Conservation (phyloP, 2,797 vertebrate genomes). For the Agapornis canus region DNA sequence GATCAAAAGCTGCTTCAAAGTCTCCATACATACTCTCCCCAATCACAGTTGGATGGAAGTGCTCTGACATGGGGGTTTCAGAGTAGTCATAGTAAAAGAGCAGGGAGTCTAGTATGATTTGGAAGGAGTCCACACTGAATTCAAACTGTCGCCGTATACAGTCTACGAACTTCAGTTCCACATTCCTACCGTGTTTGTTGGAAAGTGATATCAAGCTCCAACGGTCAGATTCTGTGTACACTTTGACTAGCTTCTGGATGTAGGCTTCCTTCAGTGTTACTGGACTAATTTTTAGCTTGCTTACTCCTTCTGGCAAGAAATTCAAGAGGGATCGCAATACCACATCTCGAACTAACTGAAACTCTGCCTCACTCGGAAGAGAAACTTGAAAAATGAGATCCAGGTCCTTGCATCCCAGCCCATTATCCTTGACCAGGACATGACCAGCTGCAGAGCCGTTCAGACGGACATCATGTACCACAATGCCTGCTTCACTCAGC, state of each 20-base stretch:
- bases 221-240: slow-evolving; percentile 91
- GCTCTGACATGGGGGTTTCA: slow-evolving; percentile 82
- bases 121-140: slow-evolving; percentile 98
- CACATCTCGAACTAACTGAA: slow-evolving; percentile 91
- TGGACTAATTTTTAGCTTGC: slow-evolving; percentile 91
- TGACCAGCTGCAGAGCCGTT: slow-evolving; percentile 96
- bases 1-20: slow-evolving; percentile 86
- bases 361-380: slow-evolving; percentile 87
- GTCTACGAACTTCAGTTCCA: slow-evolving; percentile 97
- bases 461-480: slow-evolving; percentile 88
- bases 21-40: slow-evolving; percentile 95
- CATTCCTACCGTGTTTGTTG: slow-evolving; percentile 94
- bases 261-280: slow-evolving; percentile 95
- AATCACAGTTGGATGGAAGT: slow-evolving; percentile 86
- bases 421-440: slow-evolving; percentile 92
- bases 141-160: slow-evolving; percentile 95
- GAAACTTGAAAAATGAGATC: slow-evolving; percentile 95
- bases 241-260: slow-evolving; percentile 96
- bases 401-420: slow-evolving; percentile 95
- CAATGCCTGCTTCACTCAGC: slow-evolving; percentile 86
- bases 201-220: slow-evolving; percentile 98
- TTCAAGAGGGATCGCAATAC: slow-evolving; percentile 92
- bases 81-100: slow-evolving; percentile 88
- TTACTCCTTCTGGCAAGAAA: slow-evolving; percentile 94
- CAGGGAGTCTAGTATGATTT: slow-evolving; percentile 93